Percentiles rank a stretch among this genome's conserved stretches.
Conservation (phyloP, 2,797 vertebrate species). For the Manis crassicaudata region DNA sequence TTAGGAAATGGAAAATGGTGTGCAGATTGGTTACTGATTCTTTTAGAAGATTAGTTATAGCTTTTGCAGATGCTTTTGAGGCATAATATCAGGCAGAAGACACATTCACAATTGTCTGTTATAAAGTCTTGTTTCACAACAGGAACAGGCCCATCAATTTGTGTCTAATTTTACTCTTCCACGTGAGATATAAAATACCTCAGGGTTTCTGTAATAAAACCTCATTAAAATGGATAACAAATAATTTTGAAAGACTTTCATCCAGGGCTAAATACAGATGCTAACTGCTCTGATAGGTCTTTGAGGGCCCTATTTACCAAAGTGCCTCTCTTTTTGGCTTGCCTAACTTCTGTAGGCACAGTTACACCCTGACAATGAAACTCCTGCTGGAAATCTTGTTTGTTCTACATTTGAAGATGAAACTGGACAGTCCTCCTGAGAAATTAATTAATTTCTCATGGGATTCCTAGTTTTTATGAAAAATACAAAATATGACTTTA, state of each 20-base stretch:
- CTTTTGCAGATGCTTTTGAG: conserved; percentile 77
- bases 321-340: not conserved
- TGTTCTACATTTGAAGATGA: not conserved
- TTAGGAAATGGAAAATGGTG: conserved; percentile 75
- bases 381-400: not conserved
- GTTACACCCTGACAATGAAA: not conserved
- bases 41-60: conserved; percentile 83
- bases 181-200: conserved; percentile 86
- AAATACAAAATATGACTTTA: not conserved
- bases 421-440: not conserved
- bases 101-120: conserved; percentile 80
- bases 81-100: conserved; percentile 77
- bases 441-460: not conserved
- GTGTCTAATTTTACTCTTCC: conserved; percentile 86
- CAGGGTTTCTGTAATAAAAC: conserved; percentile 85
- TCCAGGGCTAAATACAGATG: conserved; percentile 84
- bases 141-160: conserved; percentile 84
- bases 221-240: conserved; percentile 84
- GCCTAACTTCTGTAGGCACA: not conserved
- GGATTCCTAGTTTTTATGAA: not conserved
- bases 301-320: conserved; percentile 70
- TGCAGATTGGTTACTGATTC: conserved; percentile 81
- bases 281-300: conserved; percentile 84
- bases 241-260: conserved; percentile 84
- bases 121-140: conserved; percentile 84